Percentiles rank a stretch among this genome's conserved stretches.
These are phyloP conservation scores for Nothobranchius furzeri DNA, from an alignment of 2,113 vertebrate species.

Conservation along the genomic window DNA sequence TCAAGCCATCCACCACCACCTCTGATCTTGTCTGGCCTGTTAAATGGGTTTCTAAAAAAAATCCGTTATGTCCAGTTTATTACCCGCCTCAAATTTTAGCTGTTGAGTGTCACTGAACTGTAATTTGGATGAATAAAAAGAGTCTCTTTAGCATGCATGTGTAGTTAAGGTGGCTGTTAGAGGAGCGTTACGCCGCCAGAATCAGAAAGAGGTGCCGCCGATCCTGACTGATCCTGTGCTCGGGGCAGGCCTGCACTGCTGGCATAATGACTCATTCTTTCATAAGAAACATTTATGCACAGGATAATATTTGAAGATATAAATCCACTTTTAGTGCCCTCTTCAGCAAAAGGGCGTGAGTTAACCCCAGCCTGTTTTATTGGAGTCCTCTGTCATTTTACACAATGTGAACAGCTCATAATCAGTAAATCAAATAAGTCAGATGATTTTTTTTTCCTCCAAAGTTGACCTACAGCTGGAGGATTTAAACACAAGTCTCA, in stretches of 20 bases:
- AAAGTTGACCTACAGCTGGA: too few species aligned
- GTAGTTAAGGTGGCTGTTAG: constrained; percentile 52
- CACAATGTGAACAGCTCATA: constrained; percentile 8
- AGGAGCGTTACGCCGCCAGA: constrained; percentile 53
- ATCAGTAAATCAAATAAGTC: constrained; percentile 25
- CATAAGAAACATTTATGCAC: constrained; percentile 50
- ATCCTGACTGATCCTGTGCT: constrained; percentile 53
- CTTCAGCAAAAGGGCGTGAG: constrained; percentile 11
- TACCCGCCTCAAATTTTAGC: constrained; percentile 43
- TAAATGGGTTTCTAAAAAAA: constrained; percentile 48
- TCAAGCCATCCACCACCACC: constrained; percentile 28
- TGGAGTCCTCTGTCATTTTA: constrained; percentile 18
- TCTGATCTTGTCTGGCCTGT: constrained; percentile 36
- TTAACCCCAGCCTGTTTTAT: constrained; percentile 22
- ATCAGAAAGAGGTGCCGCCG: constrained; percentile 51
- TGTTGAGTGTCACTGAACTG: constrained; percentile 29
- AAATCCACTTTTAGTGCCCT: constrained; percentile 47
- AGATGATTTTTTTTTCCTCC: not conserved
- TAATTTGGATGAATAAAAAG: constrained; percentile 51
- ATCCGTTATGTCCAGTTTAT: constrained; percentile 55
- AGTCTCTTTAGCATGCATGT: constrained; percentile 62
- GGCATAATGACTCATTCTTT: constrained; percentile 46
- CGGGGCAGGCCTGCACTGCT: constrained; percentile 27
- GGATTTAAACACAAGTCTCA: too few species aligned
- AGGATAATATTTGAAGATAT: constrained; percentile 56